Base-by-base conservation (phyloP, 1,140 invertebrate species). In the Drosophila lowei region DNA sequence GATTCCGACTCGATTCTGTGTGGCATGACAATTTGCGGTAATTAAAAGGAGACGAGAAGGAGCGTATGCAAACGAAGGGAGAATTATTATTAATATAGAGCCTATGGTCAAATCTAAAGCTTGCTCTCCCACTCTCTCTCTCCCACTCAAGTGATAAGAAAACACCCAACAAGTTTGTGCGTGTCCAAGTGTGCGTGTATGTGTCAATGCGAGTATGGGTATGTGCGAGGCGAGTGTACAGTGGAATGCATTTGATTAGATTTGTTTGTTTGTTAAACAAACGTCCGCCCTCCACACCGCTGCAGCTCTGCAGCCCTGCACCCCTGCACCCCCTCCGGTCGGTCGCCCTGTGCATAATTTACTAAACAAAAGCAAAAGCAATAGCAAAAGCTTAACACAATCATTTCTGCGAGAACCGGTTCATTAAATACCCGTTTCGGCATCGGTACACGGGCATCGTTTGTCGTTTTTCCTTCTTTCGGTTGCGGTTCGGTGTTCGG, bases 191-290 rank as follows among this genome's bases (percentile, higher is more conserved):
- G 30, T 34, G 3, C 48, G 42, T 49, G 38, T 58, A 34, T 34
- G 15, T 60, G 56, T 43, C 38, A n/a, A 46, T 55, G 21, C 21
- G 21, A 21, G 38, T 58, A 42, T 42, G 15, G 56, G 52, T 38
- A n/a, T 44, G 42, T 30, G 38, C 28, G 38, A 9, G 8, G 30
- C 44, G 41, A 18, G 21, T 42, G 38, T 41, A 54, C 18, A 25
- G 55, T 62, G 64, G 59, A 73, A 61, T 83, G 79, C 79, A 83
- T 78, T 79, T 76, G 76, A 75, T 79, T 84, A 75, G 66, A 85
- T 71, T 77, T 78, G 68, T 70, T 84, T 71, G 71, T 25, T 59
- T 38, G 34, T 38, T 13, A 38, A 38, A 38, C 34, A 38, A 38
- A 38, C 72, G 55, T 23, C 46, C 18, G 5, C 18, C 11, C 30